Evolutionary conservation across 2,888 invertebrate species (phyloP).

Genomic region (Lepidochrysops patricia): DNA sequence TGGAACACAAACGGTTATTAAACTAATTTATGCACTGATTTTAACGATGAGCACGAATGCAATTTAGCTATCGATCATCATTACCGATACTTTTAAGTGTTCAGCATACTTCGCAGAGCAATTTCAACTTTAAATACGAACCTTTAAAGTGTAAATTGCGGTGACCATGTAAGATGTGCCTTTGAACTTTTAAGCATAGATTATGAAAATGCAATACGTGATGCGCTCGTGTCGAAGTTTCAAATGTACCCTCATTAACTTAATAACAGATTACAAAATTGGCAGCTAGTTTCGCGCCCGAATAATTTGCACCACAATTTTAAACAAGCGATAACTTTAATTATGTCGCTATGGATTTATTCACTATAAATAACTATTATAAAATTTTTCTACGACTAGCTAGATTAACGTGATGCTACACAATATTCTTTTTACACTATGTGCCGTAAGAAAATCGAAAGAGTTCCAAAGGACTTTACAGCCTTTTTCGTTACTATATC

Average conservation of each 20-base stretch:
- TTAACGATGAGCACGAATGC: constrained; percentile 15
- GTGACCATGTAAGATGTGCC: not conserved
- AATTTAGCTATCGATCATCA: constrained; percentile 40
- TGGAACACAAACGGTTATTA: not conserved
- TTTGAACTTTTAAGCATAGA: constrained; percentile 31
- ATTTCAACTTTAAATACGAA: not conserved
- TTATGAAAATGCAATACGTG: constrained; percentile 53
- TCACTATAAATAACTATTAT: too few species aligned
- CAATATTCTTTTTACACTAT: too few species aligned
- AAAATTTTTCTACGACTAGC: too few species aligned
- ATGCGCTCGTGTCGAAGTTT: constrained; percentile 25
- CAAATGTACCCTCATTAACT: constrained; percentile 55
- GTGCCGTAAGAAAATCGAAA: too few species aligned
- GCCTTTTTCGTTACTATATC: too few species aligned
- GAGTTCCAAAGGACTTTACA: too few species aligned
- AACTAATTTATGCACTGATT: constrained; percentile 1
- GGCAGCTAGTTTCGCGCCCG: constrained; percentile 37
- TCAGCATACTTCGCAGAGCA: not conserved
- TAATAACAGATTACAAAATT: constrained; percentile 50
- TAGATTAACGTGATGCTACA: too few species aligned
- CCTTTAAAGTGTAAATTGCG: not conserved
- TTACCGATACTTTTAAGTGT: constrained; percentile 33
- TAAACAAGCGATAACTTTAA: not conserved
- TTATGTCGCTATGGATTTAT: too few species aligned
- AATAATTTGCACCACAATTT: constrained; percentile 10